Evolutionary conservation across 35 echinoderm and acorn worm species (phyloP).

Genomic region (Patiria miniata): DNA sequence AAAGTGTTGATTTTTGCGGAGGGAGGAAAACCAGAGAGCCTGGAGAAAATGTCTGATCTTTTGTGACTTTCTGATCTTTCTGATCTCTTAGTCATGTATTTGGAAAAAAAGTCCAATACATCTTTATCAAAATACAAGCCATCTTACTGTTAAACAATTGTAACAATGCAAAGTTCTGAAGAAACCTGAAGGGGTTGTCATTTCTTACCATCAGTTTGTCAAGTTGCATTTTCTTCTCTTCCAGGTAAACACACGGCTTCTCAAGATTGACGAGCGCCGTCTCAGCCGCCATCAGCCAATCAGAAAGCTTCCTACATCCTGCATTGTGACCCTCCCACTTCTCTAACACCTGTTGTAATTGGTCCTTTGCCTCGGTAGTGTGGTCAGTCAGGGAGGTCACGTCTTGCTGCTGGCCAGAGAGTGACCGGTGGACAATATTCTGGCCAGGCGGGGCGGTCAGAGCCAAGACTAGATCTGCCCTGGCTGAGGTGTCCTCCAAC

Average conservation of each 20-base stretch:
- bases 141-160: no score
- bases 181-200: no score
- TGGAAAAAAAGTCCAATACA: no score
- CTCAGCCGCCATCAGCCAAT: conserved; percentile 51
- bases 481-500: not conserved
- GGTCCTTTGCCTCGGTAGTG: conserved; percentile 2
- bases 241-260: conserved; percentile 29
- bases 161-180: no score
- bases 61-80: no score
- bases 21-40: no score
- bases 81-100: no score
- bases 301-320: conserved; percentile 39
- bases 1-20: no score
- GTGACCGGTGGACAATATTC: not conserved
- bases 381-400: not conserved
- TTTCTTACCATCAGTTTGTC: conserved; percentile 42
- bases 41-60: no score
- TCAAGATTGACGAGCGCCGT: conserved; percentile 23
- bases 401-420: not conserved
- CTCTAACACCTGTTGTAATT: conserved; percentile 27
- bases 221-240: conserved; percentile 42
- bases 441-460: conserved; percentile 26
- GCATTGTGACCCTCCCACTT: conserved; percentile 49
- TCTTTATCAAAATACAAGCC: no score
- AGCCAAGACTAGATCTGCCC: not conserved